A percentile compares a stretch with the other conserved stretches of the same genome.
Conservation (phyloP, 2,888 invertebrate genomes). For the Limnephilus marmoratus region DNA sequence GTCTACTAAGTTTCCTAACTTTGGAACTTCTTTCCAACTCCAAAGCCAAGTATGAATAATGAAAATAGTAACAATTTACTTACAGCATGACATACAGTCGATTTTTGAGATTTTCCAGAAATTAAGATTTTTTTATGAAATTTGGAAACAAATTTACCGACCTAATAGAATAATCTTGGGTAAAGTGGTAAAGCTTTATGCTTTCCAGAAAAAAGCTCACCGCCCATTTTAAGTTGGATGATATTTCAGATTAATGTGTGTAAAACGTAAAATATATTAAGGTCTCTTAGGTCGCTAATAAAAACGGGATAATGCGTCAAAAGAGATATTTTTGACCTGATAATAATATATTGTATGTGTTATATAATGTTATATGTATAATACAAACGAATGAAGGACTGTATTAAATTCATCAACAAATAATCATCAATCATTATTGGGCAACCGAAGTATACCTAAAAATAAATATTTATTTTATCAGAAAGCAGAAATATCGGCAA, state of each 20-base stretch:
- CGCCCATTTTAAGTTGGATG: not conserved
- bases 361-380: too few relatives aligned
- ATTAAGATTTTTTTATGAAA: too few relatives aligned
- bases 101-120: too few relatives aligned
- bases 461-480: not conserved
- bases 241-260: not conserved
- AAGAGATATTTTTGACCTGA: not conserved
- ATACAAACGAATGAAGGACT: not conserved
- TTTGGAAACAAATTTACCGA: too few relatives aligned
- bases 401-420: not conserved
- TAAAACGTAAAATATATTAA: not conserved
- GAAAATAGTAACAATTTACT: too few relatives aligned
- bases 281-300: not conserved
- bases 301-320: not conserved
- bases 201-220: not conserved
- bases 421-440: not conserved
- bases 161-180: too few relatives aligned
- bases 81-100: too few relatives aligned
- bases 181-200: not conserved
- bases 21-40: too few relatives aligned
- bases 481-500: not conserved
- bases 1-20: too few relatives aligned
- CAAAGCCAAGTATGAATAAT: too few relatives aligned
- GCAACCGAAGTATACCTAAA: not conserved
- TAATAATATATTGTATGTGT: not conserved